Base-by-base conservation (phyloP, 2,888 invertebrate genomes). In the Tiliacea aurago region DNA sequence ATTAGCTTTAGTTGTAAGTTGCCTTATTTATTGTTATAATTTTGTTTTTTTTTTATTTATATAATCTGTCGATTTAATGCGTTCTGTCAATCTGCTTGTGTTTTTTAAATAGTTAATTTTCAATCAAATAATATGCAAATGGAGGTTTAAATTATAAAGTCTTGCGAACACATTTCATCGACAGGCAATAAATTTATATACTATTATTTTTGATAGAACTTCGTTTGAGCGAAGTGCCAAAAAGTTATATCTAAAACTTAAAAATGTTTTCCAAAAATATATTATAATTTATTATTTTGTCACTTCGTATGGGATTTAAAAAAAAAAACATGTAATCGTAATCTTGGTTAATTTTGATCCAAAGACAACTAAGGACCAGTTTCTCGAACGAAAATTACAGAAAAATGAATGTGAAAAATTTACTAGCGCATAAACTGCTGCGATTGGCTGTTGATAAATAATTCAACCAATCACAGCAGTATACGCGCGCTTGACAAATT, bases 191-290 rank as follows among this genome's bases (percentile, higher is more conserved):
- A 62, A 68, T 63, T 28, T 37, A 4, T 69, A 70, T 67, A 51
- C 41, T 51, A 51, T 59, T 66, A 79, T 65, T 65, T 58, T 55
- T 51, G 69, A 45, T 45, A 55, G 41, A 63, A 45, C 80, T 84
- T 83, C 72, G 84, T 73, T 67, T 67, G 56, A 67, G 71, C 76
- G 73, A 70, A 81, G 88, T 89, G 86, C 83, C 88, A 89, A 87
- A 87, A 56, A 81, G 70, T 55, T 55, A 55, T 69, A 63, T 74
- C 23, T 37, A 45, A 33, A 62, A 28, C 6, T 41, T 15, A 18
- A 13, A 65, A 49, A 18, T 11, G 9, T 28, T 43, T 2, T 9
- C 28, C 45, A 63, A 37, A 49, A 64, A 51, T 15, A 23, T 47
- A 41, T 41, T 49, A n/a, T 62, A 10, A 4, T 33, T 69, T 45